Percentiles rank a stretch among this genome's conserved stretches.
Conservation (phyloP, 2,113 vertebrate genomes). For the Donacobius atricapilla region DNA sequence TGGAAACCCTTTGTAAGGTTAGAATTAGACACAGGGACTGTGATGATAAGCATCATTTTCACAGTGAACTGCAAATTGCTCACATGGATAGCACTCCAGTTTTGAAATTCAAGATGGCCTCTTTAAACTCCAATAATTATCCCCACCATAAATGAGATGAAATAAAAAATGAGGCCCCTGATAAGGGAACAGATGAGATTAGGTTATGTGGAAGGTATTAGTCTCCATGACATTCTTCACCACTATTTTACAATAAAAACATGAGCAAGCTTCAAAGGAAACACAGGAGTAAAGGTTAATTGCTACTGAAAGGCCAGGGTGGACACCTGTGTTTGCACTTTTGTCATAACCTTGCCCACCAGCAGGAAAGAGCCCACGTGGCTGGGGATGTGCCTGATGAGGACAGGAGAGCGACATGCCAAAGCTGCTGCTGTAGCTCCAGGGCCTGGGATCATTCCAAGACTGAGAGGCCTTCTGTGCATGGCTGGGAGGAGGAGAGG, state of each 20-base stretch:
- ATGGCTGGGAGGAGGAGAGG: neutral
- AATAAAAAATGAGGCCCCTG: constrained; percentile 40
- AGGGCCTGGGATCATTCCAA: constrained; percentile 3
- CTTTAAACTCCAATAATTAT: constrained; percentile 46
- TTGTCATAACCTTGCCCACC: constrained; percentile 71
- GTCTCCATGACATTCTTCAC: constrained; percentile 76
- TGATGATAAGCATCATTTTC: neutral
- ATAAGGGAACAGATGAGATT: constrained; percentile 67
- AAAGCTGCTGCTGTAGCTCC: constrained; percentile 4
- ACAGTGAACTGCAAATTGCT: neutral
- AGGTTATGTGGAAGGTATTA: constrained; percentile 76
- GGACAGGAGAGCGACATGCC: neutral
- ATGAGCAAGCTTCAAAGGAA: constrained; percentile 80
- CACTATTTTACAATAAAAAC: constrained; percentile 81
- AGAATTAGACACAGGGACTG: neutral
- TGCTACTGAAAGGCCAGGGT: constrained; percentile 81
- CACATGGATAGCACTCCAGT: neutral
- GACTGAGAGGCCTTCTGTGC: neutral
- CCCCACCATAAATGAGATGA: constrained; percentile 26
- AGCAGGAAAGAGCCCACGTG: constrained; percentile 78
- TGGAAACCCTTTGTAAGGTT: neutral
- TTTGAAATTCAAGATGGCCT: constrained; percentile 67
- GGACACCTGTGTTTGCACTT: constrained; percentile 76
- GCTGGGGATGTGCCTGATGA: constrained; percentile 51
- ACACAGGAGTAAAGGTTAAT: constrained; percentile 85